Percentiles rank a stretch among this genome's conserved stretches.
These are phyloP conservation scores for Philhelius pedissequus DNA, from an alignment of 2,888 invertebrate species.

Conservation along the genomic window DNA sequence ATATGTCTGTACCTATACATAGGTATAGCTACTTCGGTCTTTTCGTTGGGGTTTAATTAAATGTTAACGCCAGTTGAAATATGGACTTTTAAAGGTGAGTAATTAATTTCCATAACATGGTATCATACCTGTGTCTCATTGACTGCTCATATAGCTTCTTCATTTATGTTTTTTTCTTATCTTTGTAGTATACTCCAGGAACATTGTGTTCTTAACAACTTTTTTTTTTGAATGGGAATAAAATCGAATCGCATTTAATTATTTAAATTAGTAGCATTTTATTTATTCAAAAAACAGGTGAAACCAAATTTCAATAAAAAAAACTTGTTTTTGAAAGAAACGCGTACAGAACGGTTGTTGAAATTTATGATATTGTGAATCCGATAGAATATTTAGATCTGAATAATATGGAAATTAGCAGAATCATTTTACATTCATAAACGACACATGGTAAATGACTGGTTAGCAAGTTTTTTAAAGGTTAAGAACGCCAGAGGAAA, in stretches of 20 bases:
- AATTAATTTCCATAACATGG: slow-evolving; percentile 67
- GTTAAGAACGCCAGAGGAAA: no score
- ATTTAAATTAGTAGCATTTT: slow-evolving; percentile 23
- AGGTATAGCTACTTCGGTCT: neutral
- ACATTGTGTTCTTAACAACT: neutral
- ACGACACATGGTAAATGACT: no score
- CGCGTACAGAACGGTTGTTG: neutral
- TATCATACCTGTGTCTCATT: slow-evolving; percentile 37
- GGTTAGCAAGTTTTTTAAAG: no score
- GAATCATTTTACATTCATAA: no score
- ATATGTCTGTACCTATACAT: no score
- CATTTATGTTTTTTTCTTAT: slow-evolving; percentile 5
- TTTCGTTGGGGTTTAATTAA: slow-evolving; percentile 58
- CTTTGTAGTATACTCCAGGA: neutral
- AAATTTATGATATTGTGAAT: neutral
- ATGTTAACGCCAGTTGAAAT: slow-evolving; percentile 68
- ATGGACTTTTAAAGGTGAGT: slow-evolving; percentile 64
- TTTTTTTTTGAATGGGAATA: slow-evolving; percentile 1
- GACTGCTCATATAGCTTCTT: slow-evolving; percentile 39
- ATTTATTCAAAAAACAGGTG: slow-evolving; percentile 20
- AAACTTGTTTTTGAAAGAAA: neutral
- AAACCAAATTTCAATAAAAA: neutral
- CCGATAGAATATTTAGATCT: neutral
- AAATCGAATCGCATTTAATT: slow-evolving; percentile 14
- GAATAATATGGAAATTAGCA: neutral